Conservation (phyloP, 2,113 vertebrate species). For the Sturnira hondurensis region DNA sequence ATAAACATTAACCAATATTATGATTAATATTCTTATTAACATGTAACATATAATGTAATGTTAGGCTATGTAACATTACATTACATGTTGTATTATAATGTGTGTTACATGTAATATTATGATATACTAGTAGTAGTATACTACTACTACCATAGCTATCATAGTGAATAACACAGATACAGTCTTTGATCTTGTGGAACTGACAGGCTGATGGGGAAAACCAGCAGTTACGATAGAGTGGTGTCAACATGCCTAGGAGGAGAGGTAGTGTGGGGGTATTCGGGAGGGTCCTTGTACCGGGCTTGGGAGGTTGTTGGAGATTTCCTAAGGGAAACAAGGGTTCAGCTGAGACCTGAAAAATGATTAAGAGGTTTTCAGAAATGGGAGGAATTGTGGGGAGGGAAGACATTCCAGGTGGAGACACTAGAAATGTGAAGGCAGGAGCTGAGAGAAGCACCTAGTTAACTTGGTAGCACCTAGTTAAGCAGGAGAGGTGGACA, state of each 20-base stretch:
- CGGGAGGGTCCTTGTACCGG: not conserved
- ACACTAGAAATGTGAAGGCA: not conserved
- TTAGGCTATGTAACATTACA: not conserved
- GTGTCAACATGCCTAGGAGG: not conserved
- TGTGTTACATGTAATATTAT: not conserved
- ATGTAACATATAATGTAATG: not conserved
- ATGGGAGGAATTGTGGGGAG: not conserved
- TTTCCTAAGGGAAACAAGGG: not conserved
- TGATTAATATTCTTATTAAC: not conserved
- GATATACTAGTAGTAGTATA: not conserved
- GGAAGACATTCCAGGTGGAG: not conserved
- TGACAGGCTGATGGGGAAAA: not conserved
- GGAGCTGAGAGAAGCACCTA: not conserved
- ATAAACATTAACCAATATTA: not conserved
- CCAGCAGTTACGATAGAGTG: not conserved
- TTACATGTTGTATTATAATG: not conserved
- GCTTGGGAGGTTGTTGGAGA: not conserved
- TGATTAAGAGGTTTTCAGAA: not conserved
- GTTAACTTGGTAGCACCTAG: not conserved
- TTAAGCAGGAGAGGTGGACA: not conserved
- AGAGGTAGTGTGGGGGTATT: not conserved
- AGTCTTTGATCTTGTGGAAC: not conserved
- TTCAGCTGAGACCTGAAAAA: not conserved
- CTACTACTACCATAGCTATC: not conserved
- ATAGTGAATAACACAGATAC: not conserved